Conservation (phyloP, 92 coral and sea anemone genomes). For the Phenganax stokvisi region DNA sequence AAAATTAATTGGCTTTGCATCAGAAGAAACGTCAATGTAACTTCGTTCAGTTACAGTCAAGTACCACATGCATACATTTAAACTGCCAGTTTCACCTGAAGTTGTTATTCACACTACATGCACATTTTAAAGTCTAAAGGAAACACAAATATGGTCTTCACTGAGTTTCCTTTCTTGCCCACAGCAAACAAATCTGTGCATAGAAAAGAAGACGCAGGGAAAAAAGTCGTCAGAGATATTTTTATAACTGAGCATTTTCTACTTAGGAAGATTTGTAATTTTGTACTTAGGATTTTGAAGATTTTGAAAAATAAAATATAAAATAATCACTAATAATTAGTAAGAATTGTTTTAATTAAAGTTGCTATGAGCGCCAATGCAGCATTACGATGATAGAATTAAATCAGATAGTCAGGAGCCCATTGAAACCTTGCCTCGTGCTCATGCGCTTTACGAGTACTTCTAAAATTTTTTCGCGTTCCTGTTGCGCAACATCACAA, state of each 20-base stretch:
- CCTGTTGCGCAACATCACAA: too few relatives aligned
- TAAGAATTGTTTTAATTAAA: too few relatives aligned
- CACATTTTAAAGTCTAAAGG: not conserved
- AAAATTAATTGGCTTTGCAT: conserved; percentile 43
- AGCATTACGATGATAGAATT: too few relatives aligned
- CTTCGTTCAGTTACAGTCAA: too few relatives aligned
- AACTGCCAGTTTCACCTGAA: too few relatives aligned
- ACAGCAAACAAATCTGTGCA: not conserved
- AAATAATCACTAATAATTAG: too few relatives aligned
- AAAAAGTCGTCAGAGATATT: conserved; percentile 9
- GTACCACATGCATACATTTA: too few relatives aligned
- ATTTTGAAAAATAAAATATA: not conserved
- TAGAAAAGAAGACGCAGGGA: not conserved
- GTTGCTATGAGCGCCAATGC: too few relatives aligned
- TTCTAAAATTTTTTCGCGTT: too few relatives aligned
- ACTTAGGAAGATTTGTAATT: conserved; percentile 9
- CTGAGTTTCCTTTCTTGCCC: not conserved
- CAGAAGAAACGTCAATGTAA: conserved; percentile 13
- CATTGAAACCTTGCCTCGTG: too few relatives aligned
- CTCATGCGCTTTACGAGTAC: too few relatives aligned
- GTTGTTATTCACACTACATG: not conserved
- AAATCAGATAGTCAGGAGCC: too few relatives aligned
- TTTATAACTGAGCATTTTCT: not conserved
- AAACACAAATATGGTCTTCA: not conserved
- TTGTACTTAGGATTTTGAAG: not conserved